Conservation (phyloP, 2,888 invertebrate species). For the Heliconius sara region DNA sequence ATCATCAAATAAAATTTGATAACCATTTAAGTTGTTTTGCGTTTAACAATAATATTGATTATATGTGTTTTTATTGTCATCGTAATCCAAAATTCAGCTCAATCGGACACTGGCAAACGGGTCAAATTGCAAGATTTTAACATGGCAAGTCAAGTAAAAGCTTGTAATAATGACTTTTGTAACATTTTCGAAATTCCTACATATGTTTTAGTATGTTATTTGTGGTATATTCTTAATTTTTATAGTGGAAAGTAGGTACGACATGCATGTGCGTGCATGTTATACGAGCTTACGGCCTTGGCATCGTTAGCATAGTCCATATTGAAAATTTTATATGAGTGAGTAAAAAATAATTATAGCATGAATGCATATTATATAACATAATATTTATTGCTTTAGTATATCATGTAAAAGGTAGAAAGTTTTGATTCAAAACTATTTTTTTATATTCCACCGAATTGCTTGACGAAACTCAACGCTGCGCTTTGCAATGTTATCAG, state of each 20-base stretch:
- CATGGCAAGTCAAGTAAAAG: too few relatives aligned
- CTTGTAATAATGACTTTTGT: too few relatives aligned
- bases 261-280: neutral
- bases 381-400: neutral
- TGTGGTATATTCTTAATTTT: neutral
- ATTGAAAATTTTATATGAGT: neutral
- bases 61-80: too few relatives aligned
- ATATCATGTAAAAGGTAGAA: neutral
- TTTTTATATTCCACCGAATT: too few relatives aligned
- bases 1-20: too few relatives aligned
- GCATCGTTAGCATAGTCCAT: neutral
- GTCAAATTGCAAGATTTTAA: too few relatives aligned
- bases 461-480: too few relatives aligned
- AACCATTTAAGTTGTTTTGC: too few relatives aligned
- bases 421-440: neutral
- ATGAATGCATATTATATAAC: neutral
- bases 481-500: too few relatives aligned
- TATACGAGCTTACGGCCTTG: neutral
- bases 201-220: neutral
- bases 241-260: neutral
- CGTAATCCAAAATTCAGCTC: neutral
- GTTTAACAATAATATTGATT: too few relatives aligned
- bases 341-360: neutral
- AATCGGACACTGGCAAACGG: too few relatives aligned
- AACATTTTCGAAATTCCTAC: too few relatives aligned